phyloP scores from a whole-genome alignment of 92 coral and sea anemone genomes.

The Porites evermanni region DNA sequence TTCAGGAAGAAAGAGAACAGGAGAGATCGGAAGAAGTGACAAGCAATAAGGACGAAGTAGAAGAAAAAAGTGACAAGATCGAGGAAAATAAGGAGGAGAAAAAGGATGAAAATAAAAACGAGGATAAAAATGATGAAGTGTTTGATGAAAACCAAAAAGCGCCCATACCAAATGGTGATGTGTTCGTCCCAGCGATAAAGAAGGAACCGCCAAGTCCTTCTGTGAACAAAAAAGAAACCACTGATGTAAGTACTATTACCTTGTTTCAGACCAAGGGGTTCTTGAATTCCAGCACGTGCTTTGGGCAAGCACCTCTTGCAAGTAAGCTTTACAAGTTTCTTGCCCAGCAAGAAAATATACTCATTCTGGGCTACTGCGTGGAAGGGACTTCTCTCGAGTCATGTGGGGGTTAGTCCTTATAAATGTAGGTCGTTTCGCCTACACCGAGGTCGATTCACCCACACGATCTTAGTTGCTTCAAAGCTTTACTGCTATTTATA shows the following conservation, averaged over 20 bases:
- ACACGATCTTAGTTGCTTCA: too few relatives aligned
- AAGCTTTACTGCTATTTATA: too few relatives aligned
- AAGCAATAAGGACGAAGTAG: neutral
- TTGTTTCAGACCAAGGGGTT: too few relatives aligned
- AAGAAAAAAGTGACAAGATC: constrained; percentile 43
- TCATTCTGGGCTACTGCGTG: too few relatives aligned
- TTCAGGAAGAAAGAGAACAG: constrained; percentile 27
- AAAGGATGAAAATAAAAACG: constrained; percentile 37
- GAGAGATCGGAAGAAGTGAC: constrained; percentile 35
- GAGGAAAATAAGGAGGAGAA: constrained; percentile 32
- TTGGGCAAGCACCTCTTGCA: too few relatives aligned
- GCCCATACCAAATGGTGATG: constrained; percentile 61
- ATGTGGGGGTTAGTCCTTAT: too few relatives aligned
- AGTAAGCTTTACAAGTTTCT: too few relatives aligned
- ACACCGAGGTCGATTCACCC: too few relatives aligned
- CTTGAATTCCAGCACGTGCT: too few relatives aligned
- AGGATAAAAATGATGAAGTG: constrained; percentile 29
- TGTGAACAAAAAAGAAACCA: constrained; percentile 17
- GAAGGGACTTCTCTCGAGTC: too few relatives aligned
- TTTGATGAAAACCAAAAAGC: constrained; percentile 28
- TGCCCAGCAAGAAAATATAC: too few relatives aligned
- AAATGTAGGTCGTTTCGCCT: too few relatives aligned
- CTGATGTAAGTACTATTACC: constrained; percentile 53
- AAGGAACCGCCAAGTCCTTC: constrained; percentile 35
- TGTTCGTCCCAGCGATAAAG: constrained; percentile 25